Percentiles rank a stretch among this genome's conserved stretches.
Evolutionary conservation across 2,113 vertebrate genomes (phyloP).

Genomic region (Sardina pilchardus): DNA sequence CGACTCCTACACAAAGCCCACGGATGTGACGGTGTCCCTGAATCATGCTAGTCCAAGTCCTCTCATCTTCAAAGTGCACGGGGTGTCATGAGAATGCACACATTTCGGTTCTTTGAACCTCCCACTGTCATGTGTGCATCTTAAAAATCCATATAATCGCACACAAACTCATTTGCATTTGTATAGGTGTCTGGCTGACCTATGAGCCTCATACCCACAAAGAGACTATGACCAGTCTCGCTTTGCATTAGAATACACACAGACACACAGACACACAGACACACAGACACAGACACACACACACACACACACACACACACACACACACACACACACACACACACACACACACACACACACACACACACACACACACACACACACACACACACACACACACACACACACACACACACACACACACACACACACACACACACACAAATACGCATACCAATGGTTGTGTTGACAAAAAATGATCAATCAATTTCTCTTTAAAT

Average conservation of each 20-base stretch:
- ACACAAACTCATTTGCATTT: constrained; percentile 41
- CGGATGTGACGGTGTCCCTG: neutral
- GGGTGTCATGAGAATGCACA: neutral
- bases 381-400: constrained; percentile 21
- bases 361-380: neutral
- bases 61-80: neutral
- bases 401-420: neutral
- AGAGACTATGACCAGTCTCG: constrained; percentile 23
- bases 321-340: constrained; percentile 13
- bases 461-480: neutral
- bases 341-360: constrained; percentile 13
- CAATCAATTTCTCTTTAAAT: neutral
- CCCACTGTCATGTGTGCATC: neutral
- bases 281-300: neutral
- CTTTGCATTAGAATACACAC: constrained; percentile 46
- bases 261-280: neutral
- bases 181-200: constrained; percentile 34
- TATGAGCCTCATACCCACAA: constrained; percentile 32
- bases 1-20: neutral
- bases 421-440: neutral
- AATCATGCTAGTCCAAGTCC: neutral
- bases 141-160: constrained; percentile 31
- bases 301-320: neutral
- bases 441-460: constrained; percentile 16
- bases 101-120: neutral